These are phyloP conservation scores for Branchipolynoe longqiensis DNA, from an alignment of 2,888 invertebrate species.

Conservation along the genomic window DNA sequence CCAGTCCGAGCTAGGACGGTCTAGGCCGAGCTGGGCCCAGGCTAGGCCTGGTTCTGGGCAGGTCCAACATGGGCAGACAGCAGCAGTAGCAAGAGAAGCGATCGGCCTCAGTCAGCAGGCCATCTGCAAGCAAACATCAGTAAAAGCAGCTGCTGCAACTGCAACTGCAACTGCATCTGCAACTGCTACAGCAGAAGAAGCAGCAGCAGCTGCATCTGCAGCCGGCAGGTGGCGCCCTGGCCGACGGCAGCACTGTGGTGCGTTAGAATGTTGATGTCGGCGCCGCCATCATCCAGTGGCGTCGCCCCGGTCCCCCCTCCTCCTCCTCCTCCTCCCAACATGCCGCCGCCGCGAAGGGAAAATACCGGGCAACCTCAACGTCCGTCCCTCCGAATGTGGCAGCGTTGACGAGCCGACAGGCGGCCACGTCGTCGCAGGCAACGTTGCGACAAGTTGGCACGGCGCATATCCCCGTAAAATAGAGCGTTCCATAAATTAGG, in stretches of 20 bases:
- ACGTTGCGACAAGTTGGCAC: not conserved
- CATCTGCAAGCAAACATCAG: not conserved
- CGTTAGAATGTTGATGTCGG: conserved; percentile 31
- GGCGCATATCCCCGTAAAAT: conserved; percentile 36
- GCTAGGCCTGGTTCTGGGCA: no score
- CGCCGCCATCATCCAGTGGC: conserved; percentile 37
- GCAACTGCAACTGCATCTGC: not conserved
- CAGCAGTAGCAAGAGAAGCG: no score
- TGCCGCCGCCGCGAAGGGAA: conserved; percentile 5
- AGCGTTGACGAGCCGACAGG: not conserved
- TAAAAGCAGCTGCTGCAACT: not conserved
- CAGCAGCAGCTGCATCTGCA: conserved; percentile 11
- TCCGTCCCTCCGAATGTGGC: not conserved
- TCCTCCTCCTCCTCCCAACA: no score
- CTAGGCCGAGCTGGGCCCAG: no score
- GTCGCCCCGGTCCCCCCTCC: conserved; percentile 19
- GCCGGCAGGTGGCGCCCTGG: not conserved
- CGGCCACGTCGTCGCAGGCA: not conserved
- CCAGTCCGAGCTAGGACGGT: no score
- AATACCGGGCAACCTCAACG: not conserved
- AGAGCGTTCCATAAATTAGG: conserved; percentile 49
- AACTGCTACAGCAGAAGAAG: not conserved
- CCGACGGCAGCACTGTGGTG: conserved; percentile 30
- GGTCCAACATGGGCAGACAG: no score
- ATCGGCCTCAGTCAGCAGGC: no score